Base-by-base conservation (phyloP, 2,113 vertebrate species). In the Tragelaphus scriptus region DNA sequence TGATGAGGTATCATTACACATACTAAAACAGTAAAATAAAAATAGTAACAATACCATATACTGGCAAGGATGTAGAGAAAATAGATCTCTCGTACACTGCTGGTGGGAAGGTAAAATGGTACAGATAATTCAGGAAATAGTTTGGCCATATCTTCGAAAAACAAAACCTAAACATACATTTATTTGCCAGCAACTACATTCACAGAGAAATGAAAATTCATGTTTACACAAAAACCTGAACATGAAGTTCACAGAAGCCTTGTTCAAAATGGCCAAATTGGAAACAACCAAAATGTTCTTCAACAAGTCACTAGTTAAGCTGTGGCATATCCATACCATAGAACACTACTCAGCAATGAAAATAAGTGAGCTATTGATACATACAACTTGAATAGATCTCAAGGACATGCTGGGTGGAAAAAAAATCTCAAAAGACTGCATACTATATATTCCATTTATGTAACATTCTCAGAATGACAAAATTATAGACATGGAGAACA, bases 11-110 rank as follows among this genome's bases (percentile, higher is more conserved):
- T 36, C 28, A 59, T 21, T 23, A 53, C 4, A 80, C 11, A 91
- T 17, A 96, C 11, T 81, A 63, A 91, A 96, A 87, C 2, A 63
- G 61, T 96, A 94, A 92, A 95, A 91, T 51, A 86, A 96, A 97
- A 95, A 96, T 3, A 77, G 59, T 65, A 81, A 55, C 47, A 90
- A 95, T 58, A 90, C n/a, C 63, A 94, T 44, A 96, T 65, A 92
- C 30, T 77, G n/a, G 63, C 65, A 90, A 94, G 65, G 65, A 91
- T 71, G 3, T 77, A 5, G 19, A 88, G 21, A 87, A 92, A 97
- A 7, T 56, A 23, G 4, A 79, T 47, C 40, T 95, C 77, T 85
- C 44, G 77, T 49, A 63, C 14, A 71, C 0, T 51, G 19, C 56
- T 56, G n/a, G 23, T 58, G 9, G 36, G n/a, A 92, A 65, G 94